Evolutionary conservation across 2,888 invertebrate genomes (phyloP).

Genomic region (Argyra leucocephala): DNA sequence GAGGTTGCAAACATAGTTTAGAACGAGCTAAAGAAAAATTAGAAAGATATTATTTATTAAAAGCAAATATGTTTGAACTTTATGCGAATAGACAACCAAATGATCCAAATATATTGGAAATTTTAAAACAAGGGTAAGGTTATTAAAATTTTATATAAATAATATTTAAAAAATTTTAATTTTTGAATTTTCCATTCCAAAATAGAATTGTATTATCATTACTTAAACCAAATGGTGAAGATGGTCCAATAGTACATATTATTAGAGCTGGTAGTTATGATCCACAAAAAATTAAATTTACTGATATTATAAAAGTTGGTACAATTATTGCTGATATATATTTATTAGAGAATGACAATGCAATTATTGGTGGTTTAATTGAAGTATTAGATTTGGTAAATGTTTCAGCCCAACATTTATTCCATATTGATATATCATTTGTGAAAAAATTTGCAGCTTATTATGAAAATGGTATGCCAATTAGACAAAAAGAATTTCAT

Average conservation of each 20-base stretch:
- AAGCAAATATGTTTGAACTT: slow-evolving; percentile 51
- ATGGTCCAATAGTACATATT: slow-evolving; percentile 46
- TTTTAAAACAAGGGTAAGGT: slow-evolving; percentile 35
- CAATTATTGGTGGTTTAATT: slow-evolving; percentile 45
- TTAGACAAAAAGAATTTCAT: slow-evolving; percentile 50
- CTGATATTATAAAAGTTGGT: slow-evolving; percentile 47
- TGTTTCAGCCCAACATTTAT: slow-evolving; percentile 47
- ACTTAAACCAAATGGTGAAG: slow-evolving; percentile 37
- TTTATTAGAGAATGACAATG: slow-evolving; percentile 54
- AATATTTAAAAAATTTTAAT: neutral
- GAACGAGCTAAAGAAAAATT: slow-evolving; percentile 50
- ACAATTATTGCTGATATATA: slow-evolving; percentile 51
- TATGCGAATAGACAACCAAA: slow-evolving; percentile 42
- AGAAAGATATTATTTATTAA: slow-evolving; percentile 51
- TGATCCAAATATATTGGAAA: slow-evolving; percentile 32
- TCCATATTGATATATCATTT: slow-evolving; percentile 50
- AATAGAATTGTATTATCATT: slow-evolving; percentile 33
- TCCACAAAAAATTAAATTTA: slow-evolving; percentile 42
- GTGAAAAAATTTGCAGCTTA: slow-evolving; percentile 50
- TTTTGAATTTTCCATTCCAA: slow-evolving; percentile 20
- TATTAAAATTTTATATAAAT: neutral
- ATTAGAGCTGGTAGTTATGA: slow-evolving; percentile 47
- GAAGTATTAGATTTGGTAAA: slow-evolving; percentile 50
- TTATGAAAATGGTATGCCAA: slow-evolving; percentile 52
- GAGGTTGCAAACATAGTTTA: slow-evolving; percentile 50